Conservation (phyloP, 1,140 invertebrate genomes). For the Drosophila pruinosa region DNA sequence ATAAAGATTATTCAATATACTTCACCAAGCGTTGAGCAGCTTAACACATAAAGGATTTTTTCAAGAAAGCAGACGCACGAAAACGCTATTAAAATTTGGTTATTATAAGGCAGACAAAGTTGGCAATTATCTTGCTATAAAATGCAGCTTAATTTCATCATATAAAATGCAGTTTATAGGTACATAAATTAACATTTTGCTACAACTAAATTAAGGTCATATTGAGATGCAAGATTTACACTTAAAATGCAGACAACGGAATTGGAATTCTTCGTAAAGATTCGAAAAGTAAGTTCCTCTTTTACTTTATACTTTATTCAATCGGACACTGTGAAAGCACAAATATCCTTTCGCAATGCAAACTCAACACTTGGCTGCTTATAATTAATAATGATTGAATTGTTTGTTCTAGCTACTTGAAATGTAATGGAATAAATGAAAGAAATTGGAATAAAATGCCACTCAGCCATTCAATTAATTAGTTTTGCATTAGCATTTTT, state of each 20-base stretch:
- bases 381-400: slow-evolving; percentile 25
- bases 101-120: background rate
- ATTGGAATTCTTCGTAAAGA: background rate
- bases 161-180: background rate
- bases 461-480: slow-evolving; percentile 72
- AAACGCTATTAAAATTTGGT: background rate
- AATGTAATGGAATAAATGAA: slow-evolving; percentile 57
- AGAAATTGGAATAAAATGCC: slow-evolving; percentile 59
- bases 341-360: background rate
- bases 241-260: background rate
- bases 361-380: background rate
- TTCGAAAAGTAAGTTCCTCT: background rate
- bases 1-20: slow-evolving; percentile 12
- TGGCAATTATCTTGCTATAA: background rate
- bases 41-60: background rate
- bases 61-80: background rate
- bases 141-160: background rate
- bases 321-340: slow-evolving; percentile 10
- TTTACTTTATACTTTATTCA: background rate
- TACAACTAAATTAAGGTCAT: background rate
- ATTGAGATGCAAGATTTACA: background rate
- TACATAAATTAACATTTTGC: background rate
- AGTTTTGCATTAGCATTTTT: slow-evolving; percentile 32
- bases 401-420: slow-evolving; percentile 55
- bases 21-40: background rate